These are phyloP conservation scores for Cosmia pyralina DNA, from an alignment of 2,888 invertebrate genomes.

Conservation along the genomic window DNA sequence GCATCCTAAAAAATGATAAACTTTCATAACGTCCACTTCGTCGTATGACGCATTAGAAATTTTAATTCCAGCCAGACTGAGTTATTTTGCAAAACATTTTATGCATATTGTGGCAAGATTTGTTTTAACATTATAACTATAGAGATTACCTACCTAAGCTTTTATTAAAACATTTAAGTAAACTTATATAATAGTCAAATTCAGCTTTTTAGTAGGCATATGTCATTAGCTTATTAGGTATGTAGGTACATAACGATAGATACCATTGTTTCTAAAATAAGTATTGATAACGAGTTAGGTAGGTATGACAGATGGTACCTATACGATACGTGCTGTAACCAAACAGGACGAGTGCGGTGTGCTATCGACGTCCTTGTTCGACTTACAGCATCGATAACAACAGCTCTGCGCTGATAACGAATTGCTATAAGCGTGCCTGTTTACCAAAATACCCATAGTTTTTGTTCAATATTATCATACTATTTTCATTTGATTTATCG, in stretches of 20 bases:
- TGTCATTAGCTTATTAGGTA: constrained; percentile 6
- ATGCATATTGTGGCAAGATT: background rate
- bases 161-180: background rate
- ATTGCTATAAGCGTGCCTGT: constrained; percentile 68
- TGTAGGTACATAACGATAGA: constrained; percentile 9
- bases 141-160: background rate
- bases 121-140: background rate
- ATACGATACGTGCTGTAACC: constrained; percentile 63
- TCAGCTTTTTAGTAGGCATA: background rate
- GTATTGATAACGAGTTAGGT: constrained; percentile 44
- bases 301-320: constrained; percentile 62
- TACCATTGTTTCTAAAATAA: constrained; percentile 34
- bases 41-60: background rate
- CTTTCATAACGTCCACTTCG: constrained; percentile 13
- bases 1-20: constrained; percentile 30
- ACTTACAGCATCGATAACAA: constrained; percentile 83
- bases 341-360: constrained; percentile 73
- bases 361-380: constrained; percentile 85
- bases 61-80: constrained; percentile 1
- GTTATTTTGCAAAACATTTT: background rate
- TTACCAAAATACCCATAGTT: constrained; percentile 63
- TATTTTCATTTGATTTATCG: constrained; percentile 23
- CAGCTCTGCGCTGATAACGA: constrained; percentile 73
- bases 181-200: background rate
- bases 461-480: constrained; percentile 43